Percentiles rank a stretch among this genome's conserved stretches.
These are phyloP conservation scores for Rhysida immarginata DNA, from an alignment of 1,140 invertebrate genomes.

Conservation along the genomic window DNA sequence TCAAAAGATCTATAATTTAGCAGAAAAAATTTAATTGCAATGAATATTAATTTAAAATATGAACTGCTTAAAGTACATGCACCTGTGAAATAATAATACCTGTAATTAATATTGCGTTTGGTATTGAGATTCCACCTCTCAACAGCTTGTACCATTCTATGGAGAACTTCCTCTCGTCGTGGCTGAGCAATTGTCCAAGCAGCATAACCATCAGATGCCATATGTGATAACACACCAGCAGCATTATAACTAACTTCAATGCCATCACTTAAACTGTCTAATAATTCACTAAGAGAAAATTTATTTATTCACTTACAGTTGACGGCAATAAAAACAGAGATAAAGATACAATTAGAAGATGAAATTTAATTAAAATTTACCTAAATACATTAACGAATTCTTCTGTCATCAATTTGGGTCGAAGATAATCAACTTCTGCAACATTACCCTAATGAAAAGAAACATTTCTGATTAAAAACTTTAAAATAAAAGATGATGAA, in stretches of 20 bases:
- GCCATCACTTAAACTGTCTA: constrained; percentile 73
- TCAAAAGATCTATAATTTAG: constrained; percentile 53
- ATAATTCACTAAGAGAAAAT: constrained; percentile 43
- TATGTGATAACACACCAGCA: constrained; percentile 85
- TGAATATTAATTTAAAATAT: constrained; percentile 5
- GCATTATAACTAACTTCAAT: constrained; percentile 97
- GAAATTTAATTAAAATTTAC: constrained; percentile 19
- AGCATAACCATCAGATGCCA: constrained; percentile 75
- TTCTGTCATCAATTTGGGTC: constrained; percentile 65
- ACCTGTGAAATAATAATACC: too few relatives aligned
- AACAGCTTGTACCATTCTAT: constrained; percentile 61
- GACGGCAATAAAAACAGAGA: too few relatives aligned
- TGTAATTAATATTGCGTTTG: constrained; percentile 89
- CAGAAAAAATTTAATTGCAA: constrained; percentile 8
- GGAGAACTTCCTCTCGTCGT: constrained; percentile 52
- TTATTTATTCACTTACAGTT: too few relatives aligned
- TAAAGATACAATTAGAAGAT: too few relatives aligned
- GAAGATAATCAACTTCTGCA: constrained; percentile 75
- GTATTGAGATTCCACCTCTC: constrained; percentile 71
- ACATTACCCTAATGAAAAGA: constrained; percentile 75
- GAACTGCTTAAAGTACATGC: too few relatives aligned
- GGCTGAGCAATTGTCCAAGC: constrained; percentile 63
- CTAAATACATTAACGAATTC: constrained; percentile 68
- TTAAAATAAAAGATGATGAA: too few relatives aligned
- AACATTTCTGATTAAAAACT: constrained; percentile 27